Conservation (phyloP, 2,113 vertebrate genomes). For the Notarius lentiginosus region DNA sequence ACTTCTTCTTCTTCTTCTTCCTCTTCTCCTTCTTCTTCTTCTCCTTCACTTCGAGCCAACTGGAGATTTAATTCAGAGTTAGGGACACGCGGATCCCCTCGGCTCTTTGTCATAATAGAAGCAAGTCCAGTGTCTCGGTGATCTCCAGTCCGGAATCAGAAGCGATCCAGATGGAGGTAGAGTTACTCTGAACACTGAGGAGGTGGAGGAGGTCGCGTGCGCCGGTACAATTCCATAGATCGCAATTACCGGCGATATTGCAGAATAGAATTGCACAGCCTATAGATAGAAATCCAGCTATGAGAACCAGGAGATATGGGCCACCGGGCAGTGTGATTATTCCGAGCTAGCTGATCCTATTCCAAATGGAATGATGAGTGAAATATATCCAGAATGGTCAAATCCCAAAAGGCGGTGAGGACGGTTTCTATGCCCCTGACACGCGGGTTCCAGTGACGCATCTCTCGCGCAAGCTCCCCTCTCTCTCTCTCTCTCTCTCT, state of each 20-base stretch:
- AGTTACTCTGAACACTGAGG: not conserved
- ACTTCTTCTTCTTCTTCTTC: no score
- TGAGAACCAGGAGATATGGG: not conserved
- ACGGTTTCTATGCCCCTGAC: conserved; percentile 11
- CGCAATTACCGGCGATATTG: conserved; percentile 24
- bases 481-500: no score
- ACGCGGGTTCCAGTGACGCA: conserved; percentile 43
- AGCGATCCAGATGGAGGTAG: conserved; percentile 15
- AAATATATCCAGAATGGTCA: not conserved
- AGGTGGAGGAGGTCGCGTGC: conserved; percentile 19
- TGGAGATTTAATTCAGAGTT: not conserved
- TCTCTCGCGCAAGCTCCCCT: conserved; percentile 40
- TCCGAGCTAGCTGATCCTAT: not conserved
- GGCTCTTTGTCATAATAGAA: conserved; percentile 20
- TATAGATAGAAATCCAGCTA: not conserved
- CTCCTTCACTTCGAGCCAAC: no score
- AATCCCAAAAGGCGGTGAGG: not conserved
- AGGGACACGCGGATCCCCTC: conserved; percentile 9
- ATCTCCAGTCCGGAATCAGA: not conserved
- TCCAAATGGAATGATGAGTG: not conserved
- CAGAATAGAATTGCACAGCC: not conserved
- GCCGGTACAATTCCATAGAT: conserved; percentile 29
- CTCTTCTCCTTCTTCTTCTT: no score
- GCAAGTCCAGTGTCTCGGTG: not conserved
- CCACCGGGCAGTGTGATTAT: conserved; percentile 5